phyloP scores from a whole-genome alignment of 2,888 invertebrate species.

The Crocallis elinguaria region DNA sequence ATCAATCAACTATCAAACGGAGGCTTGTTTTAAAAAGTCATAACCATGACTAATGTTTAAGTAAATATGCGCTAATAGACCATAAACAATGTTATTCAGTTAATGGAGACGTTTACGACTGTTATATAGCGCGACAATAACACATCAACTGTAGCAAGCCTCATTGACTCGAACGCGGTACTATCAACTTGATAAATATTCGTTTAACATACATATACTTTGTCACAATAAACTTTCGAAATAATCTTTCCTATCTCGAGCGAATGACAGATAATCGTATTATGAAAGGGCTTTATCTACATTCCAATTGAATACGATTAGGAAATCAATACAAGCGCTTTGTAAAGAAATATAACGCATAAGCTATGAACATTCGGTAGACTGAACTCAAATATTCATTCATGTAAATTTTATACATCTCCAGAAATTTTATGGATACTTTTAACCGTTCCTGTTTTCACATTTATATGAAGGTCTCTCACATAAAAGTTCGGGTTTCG shows the following conservation, averaged over 20 bases:
- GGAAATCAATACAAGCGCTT: slow-evolving; percentile 33
- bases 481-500: slow-evolving; percentile 34
- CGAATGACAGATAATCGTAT: slow-evolving; percentile 40
- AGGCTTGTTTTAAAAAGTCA: slow-evolving; percentile 43
- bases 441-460: slow-evolving; percentile 40
- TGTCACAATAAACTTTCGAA: slow-evolving; percentile 15
- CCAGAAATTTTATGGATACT: slow-evolving; percentile 43
- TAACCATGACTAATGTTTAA: slow-evolving; percentile 54
- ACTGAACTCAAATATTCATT: slow-evolving; percentile 55
- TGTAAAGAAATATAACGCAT: slow-evolving; percentile 40
- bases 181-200: slow-evolving; percentile 25
- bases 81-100: slow-evolving; percentile 72
- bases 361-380: slow-evolving; percentile 36
- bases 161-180: slow-evolving; percentile 74
- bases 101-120: slow-evolving; percentile 77
- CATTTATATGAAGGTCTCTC: slow-evolving; percentile 31
- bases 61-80: slow-evolving; percentile 63
- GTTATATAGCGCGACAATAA: slow-evolving; percentile 74
- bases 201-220: slow-evolving; percentile 19
- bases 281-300: slow-evolving; percentile 42
- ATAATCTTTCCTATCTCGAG: slow-evolving; percentile 6
- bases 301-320: slow-evolving; percentile 43
- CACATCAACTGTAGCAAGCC: slow-evolving; percentile 76
- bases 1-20: slow-evolving; percentile 25
- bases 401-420: slow-evolving; percentile 56